Percentiles rank a stretch among this genome's conserved stretches.
phyloP scores from a whole-genome alignment of 2,113 vertebrate species.

The Trematocara variabile region DNA sequence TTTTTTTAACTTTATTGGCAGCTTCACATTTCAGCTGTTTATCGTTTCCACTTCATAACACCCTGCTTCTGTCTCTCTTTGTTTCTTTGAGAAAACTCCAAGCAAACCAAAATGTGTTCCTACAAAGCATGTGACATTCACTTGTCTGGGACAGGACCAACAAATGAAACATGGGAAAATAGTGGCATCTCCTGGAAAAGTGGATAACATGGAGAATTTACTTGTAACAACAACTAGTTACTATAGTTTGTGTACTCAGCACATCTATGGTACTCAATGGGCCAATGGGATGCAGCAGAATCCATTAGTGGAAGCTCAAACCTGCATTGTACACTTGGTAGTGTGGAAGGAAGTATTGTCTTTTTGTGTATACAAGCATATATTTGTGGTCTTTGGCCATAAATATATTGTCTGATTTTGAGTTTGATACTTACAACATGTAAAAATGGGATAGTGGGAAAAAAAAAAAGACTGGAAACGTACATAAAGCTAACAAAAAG shows the following conservation, averaged over 20 bases:
- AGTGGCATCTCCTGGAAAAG: neutral
- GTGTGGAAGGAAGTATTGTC: neutral
- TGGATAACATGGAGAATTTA: neutral
- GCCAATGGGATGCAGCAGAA: neutral
- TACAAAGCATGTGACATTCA: neutral
- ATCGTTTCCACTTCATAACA: neutral
- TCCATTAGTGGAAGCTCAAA: neutral
- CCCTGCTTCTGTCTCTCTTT: neutral
- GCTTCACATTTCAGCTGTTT: neutral
- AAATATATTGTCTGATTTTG: neutral
- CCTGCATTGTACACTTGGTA: neutral
- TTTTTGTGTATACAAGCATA: neutral
- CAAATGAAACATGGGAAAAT: neutral
- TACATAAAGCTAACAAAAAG: neutral
- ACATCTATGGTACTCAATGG: neutral
- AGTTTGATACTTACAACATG: neutral
- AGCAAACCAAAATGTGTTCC: neutral
- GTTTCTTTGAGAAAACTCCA: neutral
- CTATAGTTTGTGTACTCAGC: neutral
- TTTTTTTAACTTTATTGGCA: neutral
- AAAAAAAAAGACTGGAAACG: neutral
- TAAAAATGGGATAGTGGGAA: neutral
- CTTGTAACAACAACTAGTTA: neutral
- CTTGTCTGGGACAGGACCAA: neutral
- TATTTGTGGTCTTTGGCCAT: neutral